A percentile compares a stretch with the other conserved stretches of the same genome.
Conservation (phyloP, 2,888 invertebrate species). For the Allacma fusca region DNA sequence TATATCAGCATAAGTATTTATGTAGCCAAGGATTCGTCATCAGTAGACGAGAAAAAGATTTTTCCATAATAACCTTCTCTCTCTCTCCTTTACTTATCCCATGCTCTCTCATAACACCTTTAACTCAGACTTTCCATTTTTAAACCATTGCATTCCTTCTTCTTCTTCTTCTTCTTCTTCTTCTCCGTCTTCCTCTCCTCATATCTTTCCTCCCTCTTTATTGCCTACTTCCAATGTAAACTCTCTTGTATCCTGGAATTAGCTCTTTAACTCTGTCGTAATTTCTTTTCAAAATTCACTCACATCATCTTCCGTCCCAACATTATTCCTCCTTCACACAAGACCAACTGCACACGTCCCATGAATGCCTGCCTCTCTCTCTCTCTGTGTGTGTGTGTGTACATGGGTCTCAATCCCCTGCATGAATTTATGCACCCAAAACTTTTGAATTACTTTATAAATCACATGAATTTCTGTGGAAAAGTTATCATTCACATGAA, state of each 20-base stretch:
- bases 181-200: slow-evolving; percentile 14
- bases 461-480: too few species aligned
- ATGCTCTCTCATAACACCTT: slow-evolving; percentile 39
- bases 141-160: slow-evolving; percentile 43
- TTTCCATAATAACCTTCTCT: slow-evolving; percentile 44
- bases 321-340: too few species aligned
- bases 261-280: neutral
- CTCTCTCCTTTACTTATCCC: neutral
- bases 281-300: neutral
- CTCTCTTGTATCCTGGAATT: neutral
- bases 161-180: neutral
- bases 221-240: neutral
- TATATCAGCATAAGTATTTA: slow-evolving; percentile 48
- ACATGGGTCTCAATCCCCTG: too few species aligned
- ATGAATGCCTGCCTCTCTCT: too few species aligned
- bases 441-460: too few species aligned
- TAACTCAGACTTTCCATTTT: slow-evolving; percentile 45
- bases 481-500: too few species aligned
- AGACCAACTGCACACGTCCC: too few species aligned
- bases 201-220: slow-evolving; percentile 5
- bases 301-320: too few species aligned
- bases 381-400: too few species aligned
- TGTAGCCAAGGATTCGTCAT: slow-evolving; percentile 46
- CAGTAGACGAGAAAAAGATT: slow-evolving; percentile 45
- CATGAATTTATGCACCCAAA: too few species aligned